Percentiles rank a stretch among this genome's conserved stretches.
These are phyloP conservation scores for Sebastiscus tertius DNA, from an alignment of 2,797 vertebrate species.

Conservation along the genomic window DNA sequence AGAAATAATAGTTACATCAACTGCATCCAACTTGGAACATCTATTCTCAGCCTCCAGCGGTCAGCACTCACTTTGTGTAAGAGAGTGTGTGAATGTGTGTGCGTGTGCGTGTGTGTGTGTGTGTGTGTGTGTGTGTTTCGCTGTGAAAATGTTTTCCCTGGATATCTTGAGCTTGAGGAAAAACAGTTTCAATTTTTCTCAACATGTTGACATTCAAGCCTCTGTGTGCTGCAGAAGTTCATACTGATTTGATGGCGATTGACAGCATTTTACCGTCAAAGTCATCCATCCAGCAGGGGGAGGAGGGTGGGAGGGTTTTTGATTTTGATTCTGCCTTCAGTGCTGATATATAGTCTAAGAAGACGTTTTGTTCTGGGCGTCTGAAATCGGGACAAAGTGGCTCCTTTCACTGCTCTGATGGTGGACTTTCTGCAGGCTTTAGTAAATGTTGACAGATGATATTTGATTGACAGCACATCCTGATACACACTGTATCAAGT, in stretches of 20 bases:
- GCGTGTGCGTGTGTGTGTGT: constrained; percentile 28
- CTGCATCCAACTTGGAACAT: constrained; percentile 70
- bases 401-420: constrained; percentile 39
- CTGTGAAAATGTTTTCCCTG: constrained; percentile 43
- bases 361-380: constrained; percentile 36
- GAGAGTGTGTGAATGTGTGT: constrained; percentile 22
- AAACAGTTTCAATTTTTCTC: constrained; percentile 1
- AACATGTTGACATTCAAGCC: constrained; percentile 17
- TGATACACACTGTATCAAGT: not conserved
- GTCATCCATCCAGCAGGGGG: constrained; percentile 38
- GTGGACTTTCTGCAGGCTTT: constrained; percentile 10
- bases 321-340: constrained; percentile 46
- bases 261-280: constrained; percentile 60
- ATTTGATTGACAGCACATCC: constrained; percentile 43
- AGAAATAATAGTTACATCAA: constrained; percentile 76
- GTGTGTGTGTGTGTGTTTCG: constrained; percentile 9
- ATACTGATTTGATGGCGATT: constrained; percentile 47
- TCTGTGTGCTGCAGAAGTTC: not conserved
- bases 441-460: constrained; percentile 35
- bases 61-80: constrained; percentile 50
- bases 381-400: constrained; percentile 2
- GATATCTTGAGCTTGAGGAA: constrained; percentile 45
- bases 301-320: constrained; percentile 37
- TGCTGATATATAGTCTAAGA: constrained; percentile 23
- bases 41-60: constrained; percentile 72